A percentile compares a stretch with the other conserved stretches of the same genome.
Conservation (phyloP, 2,113 vertebrate genomes). For the Peromyscus polionotus region DNA sequence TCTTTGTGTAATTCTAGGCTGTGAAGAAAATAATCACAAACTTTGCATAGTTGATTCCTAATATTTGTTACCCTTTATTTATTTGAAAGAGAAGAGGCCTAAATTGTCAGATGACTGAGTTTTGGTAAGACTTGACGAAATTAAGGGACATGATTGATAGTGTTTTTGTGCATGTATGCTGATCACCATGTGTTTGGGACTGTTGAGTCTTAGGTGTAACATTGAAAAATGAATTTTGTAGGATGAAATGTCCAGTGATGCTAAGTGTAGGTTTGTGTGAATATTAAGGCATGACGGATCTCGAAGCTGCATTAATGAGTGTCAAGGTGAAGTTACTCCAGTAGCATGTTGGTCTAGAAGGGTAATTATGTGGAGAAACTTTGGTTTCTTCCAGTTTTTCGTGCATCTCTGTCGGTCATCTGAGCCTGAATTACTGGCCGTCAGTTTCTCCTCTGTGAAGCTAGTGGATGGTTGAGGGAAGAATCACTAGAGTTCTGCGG, state of each 20-base stretch:
- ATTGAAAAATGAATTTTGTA: slow-evolving; percentile 60
- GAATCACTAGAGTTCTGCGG: background rate
- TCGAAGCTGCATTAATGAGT: slow-evolving; percentile 61
- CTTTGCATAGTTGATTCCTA: slow-evolving; percentile 56
- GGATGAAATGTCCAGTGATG: background rate
- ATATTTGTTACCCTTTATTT: slow-evolving; percentile 78
- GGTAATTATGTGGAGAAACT: background rate
- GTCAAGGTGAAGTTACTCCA: slow-evolving; percentile 48
- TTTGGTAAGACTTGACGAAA: slow-evolving; percentile 62
- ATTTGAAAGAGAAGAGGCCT: slow-evolving; percentile 63
- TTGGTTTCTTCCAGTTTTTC: slow-evolving; percentile 42
- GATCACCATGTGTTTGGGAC: slow-evolving; percentile 58
- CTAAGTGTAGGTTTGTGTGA: slow-evolving; percentile 56
- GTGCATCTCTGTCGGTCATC: slow-evolving; percentile 48
- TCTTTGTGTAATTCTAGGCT: slow-evolving; percentile 77
- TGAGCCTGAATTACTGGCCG: slow-evolving; percentile 36
- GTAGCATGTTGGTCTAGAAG: slow-evolving; percentile 46
- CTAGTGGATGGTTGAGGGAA: slow-evolving; percentile 44
- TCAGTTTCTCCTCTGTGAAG: slow-evolving; percentile 56
- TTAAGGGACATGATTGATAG: slow-evolving; percentile 66
- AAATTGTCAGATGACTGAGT: slow-evolving; percentile 10
- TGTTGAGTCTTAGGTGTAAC: slow-evolving; percentile 14
- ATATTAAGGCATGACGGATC: slow-evolving; percentile 67
- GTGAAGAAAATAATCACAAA: slow-evolving; percentile 80
- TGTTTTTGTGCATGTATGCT: background rate